A percentile compares a stretch with the other conserved stretches of the same genome.
Evolutionary conservation across 2,113 vertebrate genomes (phyloP).

Genomic region (Martes martes): DNA sequence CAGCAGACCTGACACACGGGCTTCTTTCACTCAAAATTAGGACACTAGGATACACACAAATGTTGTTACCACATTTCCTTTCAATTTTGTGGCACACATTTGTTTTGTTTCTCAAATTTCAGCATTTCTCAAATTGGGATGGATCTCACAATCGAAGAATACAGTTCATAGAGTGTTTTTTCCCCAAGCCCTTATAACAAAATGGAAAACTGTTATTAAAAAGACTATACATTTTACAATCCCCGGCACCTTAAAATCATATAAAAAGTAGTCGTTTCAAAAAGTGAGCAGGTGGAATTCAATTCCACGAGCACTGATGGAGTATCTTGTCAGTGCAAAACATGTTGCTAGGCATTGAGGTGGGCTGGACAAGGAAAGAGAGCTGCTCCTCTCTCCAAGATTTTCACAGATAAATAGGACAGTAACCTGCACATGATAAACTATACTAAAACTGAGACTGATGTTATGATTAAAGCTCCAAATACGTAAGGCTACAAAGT

Average conservation of each 20-base stretch:
- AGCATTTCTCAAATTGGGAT: background rate
- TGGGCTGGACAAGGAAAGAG: background rate
- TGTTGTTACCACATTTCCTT: background rate
- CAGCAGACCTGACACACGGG: accelerated
- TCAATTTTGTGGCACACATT: background rate
- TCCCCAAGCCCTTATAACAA: background rate
- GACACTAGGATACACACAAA: background rate
- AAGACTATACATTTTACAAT: background rate
- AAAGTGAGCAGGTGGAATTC: background rate
- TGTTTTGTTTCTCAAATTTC: background rate
- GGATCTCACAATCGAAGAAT: background rate
- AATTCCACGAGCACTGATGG: background rate
- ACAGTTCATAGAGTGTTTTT: background rate
- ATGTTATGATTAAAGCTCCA: background rate
- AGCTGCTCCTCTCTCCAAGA: background rate
- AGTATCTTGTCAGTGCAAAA: background rate
- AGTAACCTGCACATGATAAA: background rate
- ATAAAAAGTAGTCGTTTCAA: background rate
- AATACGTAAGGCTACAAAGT: background rate
- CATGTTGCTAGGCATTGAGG: background rate
- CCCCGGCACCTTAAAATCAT: background rate
- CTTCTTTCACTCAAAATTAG: background rate
- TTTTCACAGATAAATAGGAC: background rate
- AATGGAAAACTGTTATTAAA: background rate
- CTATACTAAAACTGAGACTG: background rate